A percentile compares a stretch with the other conserved stretches of the same genome.
phyloP scores from a whole-genome alignment of 2,888 invertebrate species.

The Xestia rhomboidea region DNA sequence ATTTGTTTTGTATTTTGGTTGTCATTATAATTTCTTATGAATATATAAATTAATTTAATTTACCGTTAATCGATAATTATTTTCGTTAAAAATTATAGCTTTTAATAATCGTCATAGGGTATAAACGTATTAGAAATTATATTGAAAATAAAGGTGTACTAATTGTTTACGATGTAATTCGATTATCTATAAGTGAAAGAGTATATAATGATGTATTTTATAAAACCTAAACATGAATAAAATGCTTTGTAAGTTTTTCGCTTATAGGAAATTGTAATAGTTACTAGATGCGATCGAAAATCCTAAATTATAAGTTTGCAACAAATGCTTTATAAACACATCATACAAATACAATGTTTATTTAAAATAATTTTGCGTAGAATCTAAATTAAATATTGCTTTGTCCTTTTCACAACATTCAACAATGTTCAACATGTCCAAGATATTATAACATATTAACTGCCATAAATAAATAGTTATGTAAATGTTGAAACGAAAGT shows the following conservation, averaged over 20 bases:
- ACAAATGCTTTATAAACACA: background rate
- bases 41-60: constrained; percentile 50
- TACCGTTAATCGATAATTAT: constrained; percentile 41
- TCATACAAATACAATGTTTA: background rate
- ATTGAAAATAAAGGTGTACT: constrained; percentile 43
- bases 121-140: constrained; percentile 56
- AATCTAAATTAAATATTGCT: background rate
- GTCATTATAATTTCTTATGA: constrained; percentile 59
- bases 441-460: constrained; percentile 20
- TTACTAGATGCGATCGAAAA: background rate
- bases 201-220: constrained; percentile 56
- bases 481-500: constrained; percentile 15
- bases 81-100: constrained; percentile 45
- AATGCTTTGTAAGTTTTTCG: constrained; percentile 47
- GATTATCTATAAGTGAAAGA: constrained; percentile 56
- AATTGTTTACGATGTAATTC: constrained; percentile 56
- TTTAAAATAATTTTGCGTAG: background rate
- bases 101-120: constrained; percentile 50
- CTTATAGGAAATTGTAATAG: constrained; percentile 45
- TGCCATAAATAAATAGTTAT: constrained; percentile 47
- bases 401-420: background rate
- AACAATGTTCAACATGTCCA: background rate
- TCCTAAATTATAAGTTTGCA: background rate
- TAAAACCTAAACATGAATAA: constrained; percentile 42
- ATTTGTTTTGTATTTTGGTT: constrained; percentile 45